These are phyloP conservation scores for Danio choprae DNA, from an alignment of 2,797 vertebrate genomes.

Conservation along the genomic window DNA sequence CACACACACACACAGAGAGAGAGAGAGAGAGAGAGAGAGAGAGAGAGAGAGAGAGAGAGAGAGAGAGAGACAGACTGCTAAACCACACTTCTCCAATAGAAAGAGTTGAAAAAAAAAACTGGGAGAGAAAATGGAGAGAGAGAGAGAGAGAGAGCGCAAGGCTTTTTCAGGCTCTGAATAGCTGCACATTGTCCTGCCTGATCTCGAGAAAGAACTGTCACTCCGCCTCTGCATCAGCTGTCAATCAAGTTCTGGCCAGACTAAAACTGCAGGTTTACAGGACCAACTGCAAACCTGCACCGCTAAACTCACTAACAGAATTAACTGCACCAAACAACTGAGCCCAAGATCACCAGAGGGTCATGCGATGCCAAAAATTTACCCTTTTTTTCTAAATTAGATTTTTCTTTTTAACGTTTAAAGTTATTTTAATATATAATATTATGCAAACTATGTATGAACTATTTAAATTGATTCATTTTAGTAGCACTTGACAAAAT, in stretches of 20 bases:
- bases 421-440: no score
- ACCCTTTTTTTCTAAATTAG: no score
- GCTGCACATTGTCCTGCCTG: conserved; percentile 46
- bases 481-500: no score
- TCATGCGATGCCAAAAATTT: no score
- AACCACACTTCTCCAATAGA: conserved; percentile 40
- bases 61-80: conserved; percentile 47
- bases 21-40: no score
- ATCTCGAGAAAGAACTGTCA: conserved; percentile 34
- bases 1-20: no score
- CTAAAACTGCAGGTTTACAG: neutral
- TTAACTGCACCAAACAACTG: no score
- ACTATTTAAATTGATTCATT: no score
- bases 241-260: conserved; percentile 5
- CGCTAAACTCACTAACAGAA: neutral
- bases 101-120: neutral
- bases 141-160: conserved; percentile 4
- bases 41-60: no score
- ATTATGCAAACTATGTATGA: no score
- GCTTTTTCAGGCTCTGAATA: conserved; percentile 49
- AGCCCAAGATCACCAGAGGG: no score
- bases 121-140: neutral
- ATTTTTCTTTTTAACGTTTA: no score
- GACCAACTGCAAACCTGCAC: neutral
- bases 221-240: conserved; percentile 11